A percentile compares a stretch with the other conserved stretches of the same genome.
Conservation (phyloP, 2,797 vertebrate genomes). For the Saxicola maurus region DNA sequence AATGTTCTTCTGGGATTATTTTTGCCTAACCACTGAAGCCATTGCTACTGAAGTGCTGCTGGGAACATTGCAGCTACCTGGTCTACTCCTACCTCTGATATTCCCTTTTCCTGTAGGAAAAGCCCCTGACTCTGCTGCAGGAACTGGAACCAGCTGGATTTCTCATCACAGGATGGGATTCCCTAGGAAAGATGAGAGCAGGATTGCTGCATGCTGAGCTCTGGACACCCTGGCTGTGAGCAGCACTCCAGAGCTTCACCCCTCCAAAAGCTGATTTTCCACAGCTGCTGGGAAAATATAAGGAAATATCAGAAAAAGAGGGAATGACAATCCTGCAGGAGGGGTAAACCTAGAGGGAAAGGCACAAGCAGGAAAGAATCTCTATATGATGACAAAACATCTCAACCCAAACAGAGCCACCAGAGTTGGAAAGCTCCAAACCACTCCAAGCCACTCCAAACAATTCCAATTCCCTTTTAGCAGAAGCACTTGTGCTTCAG, state of each 20-base stretch:
- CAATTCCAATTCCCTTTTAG: background rate
- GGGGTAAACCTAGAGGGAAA: background rate
- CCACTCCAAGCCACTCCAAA: background rate
- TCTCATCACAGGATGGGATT: accelerated
- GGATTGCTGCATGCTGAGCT: accelerated
- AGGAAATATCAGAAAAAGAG: background rate
- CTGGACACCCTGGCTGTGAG: background rate
- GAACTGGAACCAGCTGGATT: background rate
- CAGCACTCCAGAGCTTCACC: background rate
- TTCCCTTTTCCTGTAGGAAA: background rate
- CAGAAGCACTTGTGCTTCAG: background rate
- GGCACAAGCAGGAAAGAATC: background rate
- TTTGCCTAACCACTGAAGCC: background rate
- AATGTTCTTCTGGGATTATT: background rate
- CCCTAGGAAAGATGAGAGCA: background rate
- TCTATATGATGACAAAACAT: background rate
- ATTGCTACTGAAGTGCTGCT: background rate
- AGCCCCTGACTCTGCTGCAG: background rate
- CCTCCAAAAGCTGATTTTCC: background rate
- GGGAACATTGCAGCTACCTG: background rate
- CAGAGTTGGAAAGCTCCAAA: background rate
- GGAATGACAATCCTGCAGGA: background rate
- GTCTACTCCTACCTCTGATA: background rate
- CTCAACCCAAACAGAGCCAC: background rate
- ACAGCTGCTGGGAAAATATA: background rate